Percentiles rank a stretch among this genome's conserved stretches.
Evolutionary conservation across 2,797 vertebrate species (phyloP).

Genomic region (Danio albolineatus): DNA sequence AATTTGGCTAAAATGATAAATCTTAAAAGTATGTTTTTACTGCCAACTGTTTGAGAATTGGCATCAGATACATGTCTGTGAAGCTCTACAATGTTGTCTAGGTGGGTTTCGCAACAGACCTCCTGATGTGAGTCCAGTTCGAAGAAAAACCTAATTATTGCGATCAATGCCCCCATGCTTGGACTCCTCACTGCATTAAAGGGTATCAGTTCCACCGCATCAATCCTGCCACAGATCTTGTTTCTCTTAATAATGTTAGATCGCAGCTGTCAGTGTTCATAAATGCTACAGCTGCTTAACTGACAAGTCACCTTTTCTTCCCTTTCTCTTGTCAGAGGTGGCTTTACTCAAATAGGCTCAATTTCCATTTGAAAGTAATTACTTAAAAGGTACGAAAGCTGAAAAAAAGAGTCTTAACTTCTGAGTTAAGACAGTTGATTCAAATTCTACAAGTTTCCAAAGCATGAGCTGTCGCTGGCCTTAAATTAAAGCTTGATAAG

Average conservation of each 20-base stretch:
- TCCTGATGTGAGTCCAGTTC: conserved; percentile 10
- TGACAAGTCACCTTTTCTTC: conserved; percentile 66
- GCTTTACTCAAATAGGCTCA: conserved; percentile 39
- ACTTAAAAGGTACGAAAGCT: conserved; percentile 29
- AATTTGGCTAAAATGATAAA: background rate
- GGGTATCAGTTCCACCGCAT: conserved; percentile 31
- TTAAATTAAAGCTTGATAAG: conserved; percentile 43
- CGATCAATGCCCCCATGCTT: conserved; percentile 11
- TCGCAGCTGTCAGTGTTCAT: conserved; percentile 61
- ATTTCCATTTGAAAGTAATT: conserved; percentile 69
- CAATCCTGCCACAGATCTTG: conserved; percentile 27
- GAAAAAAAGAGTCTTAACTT: conserved; percentile 54
- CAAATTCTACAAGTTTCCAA: conserved; percentile 24
- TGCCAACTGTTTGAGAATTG: background rate
- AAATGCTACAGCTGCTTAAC: conserved; percentile 50
- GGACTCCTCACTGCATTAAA: conserved; percentile 34
- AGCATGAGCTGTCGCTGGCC: conserved; percentile 36
- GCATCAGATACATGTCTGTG: background rate
- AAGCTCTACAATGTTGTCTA: background rate
- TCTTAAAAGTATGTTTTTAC: background rate
- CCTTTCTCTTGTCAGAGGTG: conserved; percentile 32
- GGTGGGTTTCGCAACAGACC: conserved; percentile 15
- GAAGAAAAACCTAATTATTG: conserved; percentile 42
- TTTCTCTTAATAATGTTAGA: conserved; percentile 58
- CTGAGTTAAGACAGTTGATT: conserved; percentile 40